Base-by-base conservation (phyloP, 2,113 vertebrate species). In the Chascanopsetta lugubris region DNA sequence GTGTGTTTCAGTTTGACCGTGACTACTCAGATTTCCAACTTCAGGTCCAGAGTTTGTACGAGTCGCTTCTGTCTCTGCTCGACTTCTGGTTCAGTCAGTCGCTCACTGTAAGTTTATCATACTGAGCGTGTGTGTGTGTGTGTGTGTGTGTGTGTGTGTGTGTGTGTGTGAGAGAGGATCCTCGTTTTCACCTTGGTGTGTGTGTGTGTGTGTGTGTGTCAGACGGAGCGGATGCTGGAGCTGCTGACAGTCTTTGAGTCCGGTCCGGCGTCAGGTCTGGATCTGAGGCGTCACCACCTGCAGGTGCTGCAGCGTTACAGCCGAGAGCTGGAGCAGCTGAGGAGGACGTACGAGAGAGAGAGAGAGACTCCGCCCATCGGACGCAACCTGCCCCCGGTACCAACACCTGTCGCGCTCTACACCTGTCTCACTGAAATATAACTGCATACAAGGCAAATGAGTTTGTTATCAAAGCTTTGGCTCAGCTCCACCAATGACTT, bases 11-110 rank as follows among this genome's bases (percentile, higher is more conserved):
- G 94, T 95, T 95, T 91, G 94, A 95, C 76, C 90, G 89, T 66
- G 93, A 95, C 82, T 94, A 93, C 24, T 42, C 83, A 59, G 93
- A 94, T 48, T 94, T 95, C 84, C 92, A 88, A 87, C 70, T 78
- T 43, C 92, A 94, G 83, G 85, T 93, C 45, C 87, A 92, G 76
- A 59, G 47, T 48, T 46, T 95, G 59, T 92, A 92, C 1, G 88
- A 89, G 61, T 93, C 91, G 29, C 59, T 95, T 46, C 88, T 90
- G 84, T 63, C 85, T 69, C 86, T 91, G 73, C 84, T 95, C 83
- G 92, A 94, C 82, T 90, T 85, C 36, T 94, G 90, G 84, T 93
- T 94, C 85, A 80, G 83, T 40, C 90, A 86, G 74, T 57, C 84
- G 0, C 11, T 90, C 72, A 84, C 91, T 45, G 94, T 95, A 83